Percentiles rank a stretch among this genome's conserved stretches.
Conservation (phyloP, 2,888 invertebrate species). For the Sesia bembeciformis region DNA sequence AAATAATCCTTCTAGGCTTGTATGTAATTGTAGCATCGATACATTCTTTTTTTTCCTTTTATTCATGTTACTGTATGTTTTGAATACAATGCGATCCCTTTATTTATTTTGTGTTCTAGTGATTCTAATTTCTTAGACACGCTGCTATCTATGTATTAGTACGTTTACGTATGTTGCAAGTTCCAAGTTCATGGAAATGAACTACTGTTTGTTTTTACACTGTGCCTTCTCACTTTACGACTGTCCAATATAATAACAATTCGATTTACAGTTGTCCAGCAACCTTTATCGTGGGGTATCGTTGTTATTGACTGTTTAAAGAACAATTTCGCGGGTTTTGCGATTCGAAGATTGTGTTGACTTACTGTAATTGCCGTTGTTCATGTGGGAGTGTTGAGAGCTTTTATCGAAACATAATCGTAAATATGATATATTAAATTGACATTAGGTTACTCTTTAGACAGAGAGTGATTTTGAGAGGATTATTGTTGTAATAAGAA, state of each 20-base stretch:
- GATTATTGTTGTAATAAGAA: too few species aligned
- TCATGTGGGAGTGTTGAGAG: background rate
- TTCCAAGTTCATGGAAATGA: too few species aligned
- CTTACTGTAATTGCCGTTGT: constrained; percentile 7
- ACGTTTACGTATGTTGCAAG: too few species aligned
- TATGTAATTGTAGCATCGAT: too few species aligned
- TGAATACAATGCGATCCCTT: too few species aligned
- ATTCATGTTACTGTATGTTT: too few species aligned
- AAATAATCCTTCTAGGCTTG: too few species aligned
- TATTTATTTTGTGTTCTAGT: too few species aligned
- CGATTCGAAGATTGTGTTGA: constrained; percentile 10
- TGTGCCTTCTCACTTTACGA: background rate
- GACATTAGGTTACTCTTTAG: background rate
- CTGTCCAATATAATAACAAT: constrained; percentile 1
- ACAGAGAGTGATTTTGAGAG: background rate
- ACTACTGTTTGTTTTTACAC: too few species aligned
- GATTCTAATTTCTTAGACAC: too few species aligned
- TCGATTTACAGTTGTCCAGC: background rate
- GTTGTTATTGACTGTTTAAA: constrained; percentile 2
- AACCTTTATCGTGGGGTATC: background rate
- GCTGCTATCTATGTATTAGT: too few species aligned
- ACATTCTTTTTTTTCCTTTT: too few species aligned
- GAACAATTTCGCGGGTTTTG: constrained; percentile 1
- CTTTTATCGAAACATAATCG: background rate
- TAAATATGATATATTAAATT: background rate